These are phyloP conservation scores for Steatocranus sp. DNA, from an alignment of 2,797 vertebrate species.

Conservation along the genomic window DNA sequence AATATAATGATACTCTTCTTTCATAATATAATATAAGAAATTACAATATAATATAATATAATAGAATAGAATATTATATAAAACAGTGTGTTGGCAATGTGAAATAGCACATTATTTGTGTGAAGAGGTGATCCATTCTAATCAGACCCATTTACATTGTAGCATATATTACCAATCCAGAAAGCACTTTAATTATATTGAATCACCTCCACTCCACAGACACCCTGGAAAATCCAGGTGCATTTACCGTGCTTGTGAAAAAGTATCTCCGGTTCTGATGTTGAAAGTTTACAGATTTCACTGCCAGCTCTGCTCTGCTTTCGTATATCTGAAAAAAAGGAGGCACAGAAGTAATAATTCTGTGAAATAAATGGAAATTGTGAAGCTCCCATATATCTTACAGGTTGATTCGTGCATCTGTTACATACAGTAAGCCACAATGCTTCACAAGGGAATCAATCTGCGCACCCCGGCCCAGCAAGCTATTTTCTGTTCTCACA, in stretches of 20 bases:
- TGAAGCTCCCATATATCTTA: neutral
- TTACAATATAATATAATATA: neutral
- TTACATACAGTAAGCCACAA: conserved; percentile 20
- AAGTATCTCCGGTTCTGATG: neutral
- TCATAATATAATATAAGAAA: neutral
- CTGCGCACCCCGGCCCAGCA: conserved; percentile 21
- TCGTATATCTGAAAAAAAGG: neutral
- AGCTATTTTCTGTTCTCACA: conserved; percentile 31
- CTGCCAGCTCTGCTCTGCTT: neutral
- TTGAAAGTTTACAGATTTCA: neutral
- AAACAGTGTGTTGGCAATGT: neutral
- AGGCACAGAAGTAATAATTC: neutral
- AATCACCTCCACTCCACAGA: neutral
- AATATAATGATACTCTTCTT: neutral
- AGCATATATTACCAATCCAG: neutral
- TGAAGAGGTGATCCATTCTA: neutral
- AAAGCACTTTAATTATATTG: neutral
- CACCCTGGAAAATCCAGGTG: neutral
- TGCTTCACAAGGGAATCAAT: conserved; percentile 31
- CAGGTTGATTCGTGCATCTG: conserved; percentile 32
- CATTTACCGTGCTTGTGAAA: neutral
- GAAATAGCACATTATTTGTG: neutral
- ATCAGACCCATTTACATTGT: neutral
- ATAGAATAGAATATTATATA: neutral
- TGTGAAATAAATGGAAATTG: neutral